A percentile compares a stretch with the other conserved stretches of the same genome.
These are phyloP conservation scores for Lagopus leucura DNA, from an alignment of 2,113 vertebrate genomes.

Conservation along the genomic window DNA sequence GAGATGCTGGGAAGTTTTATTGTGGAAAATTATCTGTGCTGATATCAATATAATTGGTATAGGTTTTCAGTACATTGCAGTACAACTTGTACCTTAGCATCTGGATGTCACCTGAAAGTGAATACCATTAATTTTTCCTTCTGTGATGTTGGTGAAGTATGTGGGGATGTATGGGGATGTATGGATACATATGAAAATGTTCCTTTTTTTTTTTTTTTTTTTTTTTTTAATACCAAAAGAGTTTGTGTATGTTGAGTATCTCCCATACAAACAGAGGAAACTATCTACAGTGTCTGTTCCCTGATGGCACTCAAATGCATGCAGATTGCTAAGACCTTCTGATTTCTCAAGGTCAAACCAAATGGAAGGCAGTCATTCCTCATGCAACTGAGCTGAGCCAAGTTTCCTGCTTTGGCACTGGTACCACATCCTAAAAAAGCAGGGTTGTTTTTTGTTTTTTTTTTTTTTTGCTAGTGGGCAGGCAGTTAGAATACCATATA, in stretches of 20 bases:
- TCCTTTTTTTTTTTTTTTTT: neutral
- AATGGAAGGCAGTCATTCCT: slow-evolving; percentile 65
- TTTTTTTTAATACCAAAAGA: neutral
- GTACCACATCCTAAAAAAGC: slow-evolving; percentile 63
- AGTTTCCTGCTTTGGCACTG: slow-evolving; percentile 68
- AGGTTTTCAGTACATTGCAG: neutral
- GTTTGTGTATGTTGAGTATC: neutral
- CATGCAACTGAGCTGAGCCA: slow-evolving; percentile 60
- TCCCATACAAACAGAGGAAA: neutral
- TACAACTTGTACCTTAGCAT: neutral
- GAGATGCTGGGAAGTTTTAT: neutral
- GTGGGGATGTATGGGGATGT: too few relatives aligned
- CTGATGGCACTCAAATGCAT: slow-evolving; percentile 11
- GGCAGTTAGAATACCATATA: slow-evolving; percentile 73
- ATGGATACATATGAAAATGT: neutral
- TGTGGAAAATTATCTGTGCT: neutral
- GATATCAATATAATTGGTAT: neutral
- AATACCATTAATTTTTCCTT: neutral
- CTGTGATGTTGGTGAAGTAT: neutral
- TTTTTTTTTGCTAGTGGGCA: slow-evolving; percentile 61
- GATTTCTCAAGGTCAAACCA: slow-evolving; percentile 74
- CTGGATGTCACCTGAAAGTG: neutral
- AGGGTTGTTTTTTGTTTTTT: slow-evolving; percentile 42
- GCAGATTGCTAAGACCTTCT: slow-evolving; percentile 31
- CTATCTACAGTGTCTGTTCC: neutral